phyloP scores from a whole-genome alignment of 2,888 invertebrate species.

The Nemotelus nigrinus region DNA sequence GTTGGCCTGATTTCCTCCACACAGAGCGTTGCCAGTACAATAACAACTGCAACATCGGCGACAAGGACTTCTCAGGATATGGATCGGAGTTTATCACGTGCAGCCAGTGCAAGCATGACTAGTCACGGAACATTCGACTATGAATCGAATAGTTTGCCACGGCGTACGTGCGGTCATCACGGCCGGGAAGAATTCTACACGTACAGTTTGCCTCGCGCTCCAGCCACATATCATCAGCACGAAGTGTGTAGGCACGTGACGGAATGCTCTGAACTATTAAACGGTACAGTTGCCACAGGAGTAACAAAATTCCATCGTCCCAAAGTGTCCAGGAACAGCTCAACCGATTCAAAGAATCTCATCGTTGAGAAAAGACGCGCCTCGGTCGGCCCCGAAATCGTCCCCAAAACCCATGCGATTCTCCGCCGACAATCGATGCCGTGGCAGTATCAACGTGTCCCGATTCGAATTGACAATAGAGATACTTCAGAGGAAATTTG shows the following conservation, averaged over 20 bases:
- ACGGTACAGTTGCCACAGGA: conserved; percentile 46
- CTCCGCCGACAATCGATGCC: conserved; percentile 52
- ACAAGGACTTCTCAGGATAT: conserved; percentile 47
- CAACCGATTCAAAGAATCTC: conserved; percentile 48
- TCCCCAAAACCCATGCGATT: conserved; percentile 50
- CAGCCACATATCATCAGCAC: conserved; percentile 57
- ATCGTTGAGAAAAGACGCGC: conserved; percentile 44
- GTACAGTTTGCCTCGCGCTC: conserved; percentile 62
- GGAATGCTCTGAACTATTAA: conserved; percentile 62
- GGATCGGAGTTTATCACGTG: conserved; percentile 38
- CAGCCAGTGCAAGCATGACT: conserved; percentile 32
- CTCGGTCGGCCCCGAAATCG: conserved; percentile 47
- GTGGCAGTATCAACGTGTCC: conserved; percentile 53
- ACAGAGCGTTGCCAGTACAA: conserved; percentile 16
- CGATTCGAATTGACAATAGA: conserved; percentile 59
- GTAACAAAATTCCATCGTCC: conserved; percentile 38
- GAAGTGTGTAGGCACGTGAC: conserved; percentile 62
- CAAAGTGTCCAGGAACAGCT: conserved; percentile 49
- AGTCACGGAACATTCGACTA: conserved; percentile 57
- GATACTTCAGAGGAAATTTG: conserved; percentile 50
- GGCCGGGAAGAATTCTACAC: conserved; percentile 61
- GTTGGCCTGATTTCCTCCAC: conserved; percentile 36
- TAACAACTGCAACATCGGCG: conserved; percentile 45
- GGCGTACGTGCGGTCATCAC: conserved; percentile 62
- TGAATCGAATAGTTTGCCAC: conserved; percentile 63